Evolutionary conservation across 2,888 invertebrate genomes (phyloP).

Genomic region (Cylloceria caligata): DNA sequence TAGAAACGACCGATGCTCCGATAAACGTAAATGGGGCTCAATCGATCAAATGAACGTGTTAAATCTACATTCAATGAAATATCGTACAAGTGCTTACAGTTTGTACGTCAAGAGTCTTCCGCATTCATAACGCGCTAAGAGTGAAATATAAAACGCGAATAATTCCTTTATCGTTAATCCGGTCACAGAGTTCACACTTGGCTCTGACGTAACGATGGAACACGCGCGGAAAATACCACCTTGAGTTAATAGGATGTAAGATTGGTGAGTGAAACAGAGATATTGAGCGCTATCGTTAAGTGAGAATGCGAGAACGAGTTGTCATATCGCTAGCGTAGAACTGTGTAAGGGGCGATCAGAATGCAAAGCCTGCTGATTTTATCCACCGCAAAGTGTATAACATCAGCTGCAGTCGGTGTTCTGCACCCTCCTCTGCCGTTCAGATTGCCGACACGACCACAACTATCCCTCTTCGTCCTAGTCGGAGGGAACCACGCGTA

Average conservation of each 20-base stretch:
- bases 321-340: slow-evolving; percentile 24
- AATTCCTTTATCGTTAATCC: slow-evolving; percentile 40
- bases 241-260: slow-evolving; percentile 9
- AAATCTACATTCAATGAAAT: neutral
- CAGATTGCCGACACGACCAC: slow-evolving; percentile 72
- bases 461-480: slow-evolving; percentile 49
- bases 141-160: slow-evolving; percentile 5
- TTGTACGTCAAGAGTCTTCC: neutral
- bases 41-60: neutral
- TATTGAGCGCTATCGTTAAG: neutral
- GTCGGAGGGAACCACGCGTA: neutral
- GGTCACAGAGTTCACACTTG: neutral
- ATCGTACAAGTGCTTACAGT: too few relatives aligned
- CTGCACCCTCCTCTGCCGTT: slow-evolving; percentile 60
- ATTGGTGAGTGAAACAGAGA: neutral
- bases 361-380: slow-evolving; percentile 57
- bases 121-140: neutral
- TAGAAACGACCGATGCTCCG: neutral
- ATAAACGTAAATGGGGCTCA: neutral
- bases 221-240: neutral
- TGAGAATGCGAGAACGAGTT: slow-evolving; percentile 10
- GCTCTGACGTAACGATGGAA: slow-evolving; percentile 16
- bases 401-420: slow-evolving; percentile 76
- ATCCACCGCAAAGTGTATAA: slow-evolving; percentile 75
- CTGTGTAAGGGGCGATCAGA: slow-evolving; percentile 55